Percentiles rank a stretch among this genome's conserved stretches.
These are phyloP conservation scores for Tor tambroides DNA, from an alignment of 2,113 vertebrate species.

Conservation along the genomic window DNA sequence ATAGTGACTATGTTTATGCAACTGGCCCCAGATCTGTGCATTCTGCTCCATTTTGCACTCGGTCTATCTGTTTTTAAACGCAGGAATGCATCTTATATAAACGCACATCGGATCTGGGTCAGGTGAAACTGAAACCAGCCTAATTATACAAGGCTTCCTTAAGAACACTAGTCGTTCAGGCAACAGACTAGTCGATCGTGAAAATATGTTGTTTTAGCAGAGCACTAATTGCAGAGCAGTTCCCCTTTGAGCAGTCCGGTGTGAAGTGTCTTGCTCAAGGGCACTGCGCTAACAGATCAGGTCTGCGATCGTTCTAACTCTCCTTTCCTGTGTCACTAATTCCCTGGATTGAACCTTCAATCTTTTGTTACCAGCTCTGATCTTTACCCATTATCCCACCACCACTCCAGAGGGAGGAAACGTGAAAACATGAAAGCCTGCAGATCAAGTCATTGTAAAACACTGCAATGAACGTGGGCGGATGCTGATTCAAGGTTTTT, in stretches of 20 bases:
- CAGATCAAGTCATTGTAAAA: slow-evolving; percentile 10
- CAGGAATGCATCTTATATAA: slow-evolving; percentile 23
- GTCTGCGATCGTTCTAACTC: slow-evolving; percentile 21
- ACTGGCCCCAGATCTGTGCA: background rate
- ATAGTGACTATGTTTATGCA: no score
- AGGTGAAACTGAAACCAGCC: slow-evolving; percentile 16
- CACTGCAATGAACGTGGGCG: background rate
- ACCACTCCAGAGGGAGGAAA: slow-evolving; percentile 4
- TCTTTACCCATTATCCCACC: slow-evolving; percentile 33
- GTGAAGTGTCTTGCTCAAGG: slow-evolving; percentile 35
- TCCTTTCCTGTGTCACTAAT: slow-evolving; percentile 28
- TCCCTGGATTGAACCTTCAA: background rate
- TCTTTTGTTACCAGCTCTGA: slow-evolving; percentile 31
- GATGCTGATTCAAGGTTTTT: slow-evolving; percentile 37
- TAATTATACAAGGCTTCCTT: slow-evolving; percentile 14
- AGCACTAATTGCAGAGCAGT: slow-evolving; percentile 33
- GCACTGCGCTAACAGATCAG: slow-evolving; percentile 26
- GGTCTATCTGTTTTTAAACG: background rate
- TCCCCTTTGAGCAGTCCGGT: slow-evolving; percentile 12
- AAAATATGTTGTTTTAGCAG: slow-evolving; percentile 26
- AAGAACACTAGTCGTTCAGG: background rate
- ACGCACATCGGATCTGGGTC: slow-evolving; percentile 1
- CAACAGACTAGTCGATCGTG: background rate
- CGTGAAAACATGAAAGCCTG: slow-evolving; percentile 14
- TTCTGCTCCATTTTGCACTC: background rate